phyloP scores from a whole-genome alignment of 2,888 invertebrate genomes.

The Psylliodes chrysocephalus region DNA sequence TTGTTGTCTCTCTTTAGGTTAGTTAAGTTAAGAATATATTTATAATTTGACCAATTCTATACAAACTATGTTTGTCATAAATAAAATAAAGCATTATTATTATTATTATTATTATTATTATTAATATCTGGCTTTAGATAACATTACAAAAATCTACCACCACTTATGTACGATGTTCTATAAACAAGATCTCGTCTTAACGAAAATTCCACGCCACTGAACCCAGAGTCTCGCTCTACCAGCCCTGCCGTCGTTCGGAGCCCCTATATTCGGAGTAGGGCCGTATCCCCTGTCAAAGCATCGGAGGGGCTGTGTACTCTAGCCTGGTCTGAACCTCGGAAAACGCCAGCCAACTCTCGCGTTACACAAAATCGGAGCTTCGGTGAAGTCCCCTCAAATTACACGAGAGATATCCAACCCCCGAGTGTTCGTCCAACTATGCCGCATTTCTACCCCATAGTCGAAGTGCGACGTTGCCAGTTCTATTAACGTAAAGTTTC shows the following conservation, averaged over 20 bases:
- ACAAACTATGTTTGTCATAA: no score
- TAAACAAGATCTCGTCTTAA: background rate
- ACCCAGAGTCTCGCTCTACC: background rate
- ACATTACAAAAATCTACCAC: no score
- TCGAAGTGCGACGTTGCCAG: background rate
- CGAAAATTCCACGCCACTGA: constrained; percentile 7
- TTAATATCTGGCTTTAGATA: no score
- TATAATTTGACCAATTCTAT: no score
- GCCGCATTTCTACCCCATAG: background rate
- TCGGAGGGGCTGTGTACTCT: constrained; percentile 25
- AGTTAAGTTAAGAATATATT: no score
- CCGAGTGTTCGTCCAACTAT: background rate
- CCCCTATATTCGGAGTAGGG: constrained; percentile 16
- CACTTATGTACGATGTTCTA: no score
- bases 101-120: no score
- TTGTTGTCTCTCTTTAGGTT: no score
- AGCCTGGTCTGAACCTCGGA: constrained; percentile 1
- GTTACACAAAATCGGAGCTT: constrained; percentile 23
- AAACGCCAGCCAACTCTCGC: constrained; percentile 30
- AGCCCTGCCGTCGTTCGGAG: background rate
- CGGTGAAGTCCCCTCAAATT: constrained; percentile 33
- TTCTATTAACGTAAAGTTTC: no score
- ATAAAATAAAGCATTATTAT: no score
- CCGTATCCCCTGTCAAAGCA: constrained; percentile 9
- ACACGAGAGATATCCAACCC: background rate